A percentile compares a stretch with the other conserved stretches of the same genome.
These are phyloP conservation scores for Chaetops frenatus DNA, from an alignment of 2,113 vertebrate genomes.

Conservation along the genomic window DNA sequence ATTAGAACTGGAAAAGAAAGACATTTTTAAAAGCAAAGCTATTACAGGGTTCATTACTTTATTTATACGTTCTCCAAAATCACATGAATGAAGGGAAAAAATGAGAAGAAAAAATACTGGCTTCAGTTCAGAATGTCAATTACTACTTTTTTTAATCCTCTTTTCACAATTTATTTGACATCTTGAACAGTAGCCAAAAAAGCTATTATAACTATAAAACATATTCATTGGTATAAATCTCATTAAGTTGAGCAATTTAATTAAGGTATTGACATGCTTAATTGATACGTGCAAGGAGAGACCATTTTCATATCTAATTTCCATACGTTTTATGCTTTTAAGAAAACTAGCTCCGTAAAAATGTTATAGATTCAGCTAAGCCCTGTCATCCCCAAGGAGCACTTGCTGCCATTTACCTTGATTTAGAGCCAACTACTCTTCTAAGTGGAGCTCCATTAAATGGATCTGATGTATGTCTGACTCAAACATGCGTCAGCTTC, in stretches of 20 bases:
- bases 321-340: slow-evolving; percentile 82
- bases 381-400: slow-evolving; percentile 81
- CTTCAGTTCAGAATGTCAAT: slow-evolving; percentile 75
- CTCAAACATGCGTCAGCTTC: slow-evolving; percentile 84
- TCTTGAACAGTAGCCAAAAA: slow-evolving; percentile 95
- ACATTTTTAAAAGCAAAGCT: slow-evolving; percentile 62
- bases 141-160: slow-evolving; percentile 73
- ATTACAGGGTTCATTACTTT: slow-evolving; percentile 70
- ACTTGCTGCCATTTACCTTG: slow-evolving; percentile 88
- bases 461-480: slow-evolving; percentile 79
- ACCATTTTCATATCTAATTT: slow-evolving; percentile 90
- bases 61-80: slow-evolving; percentile 71
- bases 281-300: slow-evolving; percentile 92
- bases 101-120: slow-evolving; percentile 61
- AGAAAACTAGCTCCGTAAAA: slow-evolving; percentile 72
- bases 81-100: slow-evolving; percentile 68
- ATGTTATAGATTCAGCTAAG: slow-evolving; percentile 76
- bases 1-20: slow-evolving; percentile 67
- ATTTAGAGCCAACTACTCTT: slow-evolving; percentile 81
- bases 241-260: slow-evolving; percentile 97
- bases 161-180: slow-evolving; percentile 91
- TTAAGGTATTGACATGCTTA: slow-evolving; percentile 99
- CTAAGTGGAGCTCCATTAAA: slow-evolving; percentile 74
- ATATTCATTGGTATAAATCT: slow-evolving; percentile 97
- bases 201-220: slow-evolving; percentile 99